A percentile compares a stretch with the other conserved stretches of the same genome.
These are phyloP conservation scores for Dyspetes luteomarginatus DNA, from an alignment of 2,888 invertebrate species.

Conservation along the genomic window DNA sequence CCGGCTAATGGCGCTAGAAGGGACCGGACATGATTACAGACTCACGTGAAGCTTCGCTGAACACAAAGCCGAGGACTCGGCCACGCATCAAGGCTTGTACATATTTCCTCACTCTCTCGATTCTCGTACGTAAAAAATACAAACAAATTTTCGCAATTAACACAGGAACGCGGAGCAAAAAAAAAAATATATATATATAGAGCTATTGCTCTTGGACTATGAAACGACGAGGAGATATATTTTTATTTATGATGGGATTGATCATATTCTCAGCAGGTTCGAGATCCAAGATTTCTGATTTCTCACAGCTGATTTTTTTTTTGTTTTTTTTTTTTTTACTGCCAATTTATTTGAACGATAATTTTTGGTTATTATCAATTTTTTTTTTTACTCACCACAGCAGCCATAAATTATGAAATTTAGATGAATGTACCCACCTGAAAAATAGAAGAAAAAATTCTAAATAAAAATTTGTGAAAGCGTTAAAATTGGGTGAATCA, in stretches of 20 bases:
- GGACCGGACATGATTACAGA: slow-evolving; percentile 82
- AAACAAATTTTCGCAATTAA: background rate
- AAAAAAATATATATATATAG: slow-evolving; percentile 20
- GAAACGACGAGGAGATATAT: background rate
- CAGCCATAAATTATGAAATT: background rate
- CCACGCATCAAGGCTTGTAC: slow-evolving; percentile 80
- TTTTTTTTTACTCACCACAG: slow-evolving; percentile 35
- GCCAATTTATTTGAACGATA: too few relatives aligned
- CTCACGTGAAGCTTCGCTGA: slow-evolving; percentile 81
- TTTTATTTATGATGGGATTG: background rate
- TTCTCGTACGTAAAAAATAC: slow-evolving; percentile 6
- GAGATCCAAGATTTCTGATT: too few relatives aligned
- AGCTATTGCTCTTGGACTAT: slow-evolving; percentile 28
- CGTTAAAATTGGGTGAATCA: slow-evolving; percentile 28
- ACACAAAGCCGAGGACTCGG: slow-evolving; percentile 80
- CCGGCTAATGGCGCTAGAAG: slow-evolving; percentile 66
- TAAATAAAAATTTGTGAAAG: slow-evolving; percentile 11
- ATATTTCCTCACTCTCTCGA: background rate
- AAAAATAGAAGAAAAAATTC: slow-evolving; percentile 39
- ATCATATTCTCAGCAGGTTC: too few relatives aligned
- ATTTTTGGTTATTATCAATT: background rate
- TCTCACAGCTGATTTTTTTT: too few relatives aligned
- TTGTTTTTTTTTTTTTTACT: too few relatives aligned
- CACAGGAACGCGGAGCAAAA: slow-evolving; percentile 6
- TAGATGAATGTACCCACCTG: slow-evolving; percentile 48